Conservation (phyloP, 2,888 invertebrate genomes). For the Archips xylosteana region DNA sequence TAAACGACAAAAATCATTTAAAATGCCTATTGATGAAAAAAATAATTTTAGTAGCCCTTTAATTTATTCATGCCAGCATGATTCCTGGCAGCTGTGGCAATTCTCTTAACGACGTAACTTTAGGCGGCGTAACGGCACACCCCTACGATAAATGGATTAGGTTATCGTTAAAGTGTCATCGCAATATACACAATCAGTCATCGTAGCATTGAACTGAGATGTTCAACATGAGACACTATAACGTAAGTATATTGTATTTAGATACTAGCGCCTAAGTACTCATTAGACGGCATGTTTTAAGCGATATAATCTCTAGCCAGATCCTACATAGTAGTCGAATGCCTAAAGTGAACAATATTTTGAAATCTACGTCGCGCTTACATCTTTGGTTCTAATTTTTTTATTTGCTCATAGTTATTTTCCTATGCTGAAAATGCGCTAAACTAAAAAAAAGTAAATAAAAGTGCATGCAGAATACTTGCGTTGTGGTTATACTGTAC, state of each 20-base stretch:
- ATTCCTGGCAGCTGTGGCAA: slow-evolving; percentile 25
- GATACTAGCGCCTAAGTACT: background rate
- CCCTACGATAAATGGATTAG: slow-evolving; percentile 33
- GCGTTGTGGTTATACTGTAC: too few relatives aligned
- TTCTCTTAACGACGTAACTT: slow-evolving; percentile 35
- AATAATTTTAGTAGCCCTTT: background rate
- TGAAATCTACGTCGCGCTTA: too few relatives aligned
- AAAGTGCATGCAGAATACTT: too few relatives aligned
- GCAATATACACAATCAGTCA: slow-evolving; percentile 21
- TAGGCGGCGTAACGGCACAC: slow-evolving; percentile 11
- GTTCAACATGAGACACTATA: background rate
- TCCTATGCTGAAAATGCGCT: too few relatives aligned
- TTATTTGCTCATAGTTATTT: background rate
- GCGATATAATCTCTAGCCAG: background rate
- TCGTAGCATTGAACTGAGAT: background rate
- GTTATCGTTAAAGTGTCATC: slow-evolving; percentile 32
- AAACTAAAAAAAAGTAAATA: too few relatives aligned
- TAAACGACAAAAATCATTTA: too few relatives aligned
- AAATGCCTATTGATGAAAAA: background rate
- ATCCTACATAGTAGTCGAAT: background rate
- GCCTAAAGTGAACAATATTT: too few relatives aligned
- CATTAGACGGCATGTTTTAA: too few relatives aligned
- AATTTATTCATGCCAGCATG: slow-evolving; percentile 32
- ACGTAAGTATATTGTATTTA: background rate
- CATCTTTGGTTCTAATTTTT: too few relatives aligned